These are phyloP conservation scores for Sphenopsis melanotis DNA, from an alignment of 2,797 vertebrate species.

Conservation along the genomic window DNA sequence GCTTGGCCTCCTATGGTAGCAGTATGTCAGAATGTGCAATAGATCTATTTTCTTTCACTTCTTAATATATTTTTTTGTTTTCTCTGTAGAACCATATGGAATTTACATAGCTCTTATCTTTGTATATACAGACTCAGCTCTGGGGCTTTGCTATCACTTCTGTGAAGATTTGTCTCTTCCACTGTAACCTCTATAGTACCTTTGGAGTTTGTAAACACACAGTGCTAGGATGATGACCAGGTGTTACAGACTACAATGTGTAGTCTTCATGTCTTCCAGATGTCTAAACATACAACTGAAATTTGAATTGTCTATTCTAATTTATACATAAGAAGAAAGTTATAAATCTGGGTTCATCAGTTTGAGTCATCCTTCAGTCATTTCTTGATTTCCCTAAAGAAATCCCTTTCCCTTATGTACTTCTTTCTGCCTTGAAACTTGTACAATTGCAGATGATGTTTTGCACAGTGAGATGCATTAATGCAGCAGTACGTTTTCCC, in stretches of 20 bases:
- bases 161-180: neutral
- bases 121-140: neutral
- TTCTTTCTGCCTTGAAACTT: neutral
- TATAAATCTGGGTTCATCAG: neutral
- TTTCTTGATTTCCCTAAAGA: slow-evolving; percentile 10
- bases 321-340: neutral
- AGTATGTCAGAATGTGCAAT: neutral
- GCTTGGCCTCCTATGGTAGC: neutral
- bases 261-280: neutral
- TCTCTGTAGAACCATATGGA: neutral
- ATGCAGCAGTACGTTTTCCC: neutral
- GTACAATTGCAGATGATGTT: neutral
- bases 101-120: neutral
- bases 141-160: neutral
- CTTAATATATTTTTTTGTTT: neutral
- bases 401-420: neutral
- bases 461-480: neutral
- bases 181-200: neutral
- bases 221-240: neutral
- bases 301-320: neutral
- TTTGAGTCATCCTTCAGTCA: neutral
- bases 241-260: neutral
- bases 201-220: neutral
- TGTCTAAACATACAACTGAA: neutral
- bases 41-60: neutral